Evolutionary conservation across 2,888 invertebrate species (phyloP), one percentile per base, ranked within the genome.

Genomic region (Plagodis pulveraria): DNA sequence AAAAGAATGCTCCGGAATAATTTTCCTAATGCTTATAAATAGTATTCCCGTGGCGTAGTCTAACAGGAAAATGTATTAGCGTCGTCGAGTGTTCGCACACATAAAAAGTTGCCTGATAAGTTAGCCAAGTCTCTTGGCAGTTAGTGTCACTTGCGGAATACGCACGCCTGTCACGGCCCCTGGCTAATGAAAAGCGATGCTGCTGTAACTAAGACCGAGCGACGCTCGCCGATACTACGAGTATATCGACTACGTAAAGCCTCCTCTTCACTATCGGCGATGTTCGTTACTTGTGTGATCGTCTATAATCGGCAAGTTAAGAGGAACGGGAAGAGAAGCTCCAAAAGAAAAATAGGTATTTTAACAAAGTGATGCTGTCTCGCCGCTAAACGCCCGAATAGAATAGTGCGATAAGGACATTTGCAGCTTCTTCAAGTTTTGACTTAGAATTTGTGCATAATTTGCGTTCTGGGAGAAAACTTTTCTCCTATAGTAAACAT

Each of bases 121-220:
- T 82, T 81, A 75, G 69, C 65, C 62, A 76, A 74, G 72, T 74
- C 74, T 72, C 66, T 60, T 59, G 75, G 72, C 67, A 71, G 73
- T 73, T 72, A 67, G 71, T 73, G 73, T 73, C 71, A 73, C 56
- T 22, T 60, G 63, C 66, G 69, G 70, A 67, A 71, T 71, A 81
- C 84, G 78, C 82, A 83, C 66, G 67, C 62, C 71, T 77, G 77
- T 77, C 78, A 76, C 71, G 72, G 64, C 64, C 40, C 66, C 58
- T 63, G 71, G 67, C 73, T 89, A 89, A 88, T 87, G 87, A 86
- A 86, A 85, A 87, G 74, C 80, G 86, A 88, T 86, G 83, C 77
- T 74, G 63, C 63, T 62, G 73, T 87, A 88, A 89, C 84, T 77
- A 85, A 88, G 85, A 88, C 73, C 71, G 74, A 87, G 74, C 71